phyloP scores from a whole-genome alignment of 2,797 vertebrate genomes.

The Acanthurus leucopareius region DNA sequence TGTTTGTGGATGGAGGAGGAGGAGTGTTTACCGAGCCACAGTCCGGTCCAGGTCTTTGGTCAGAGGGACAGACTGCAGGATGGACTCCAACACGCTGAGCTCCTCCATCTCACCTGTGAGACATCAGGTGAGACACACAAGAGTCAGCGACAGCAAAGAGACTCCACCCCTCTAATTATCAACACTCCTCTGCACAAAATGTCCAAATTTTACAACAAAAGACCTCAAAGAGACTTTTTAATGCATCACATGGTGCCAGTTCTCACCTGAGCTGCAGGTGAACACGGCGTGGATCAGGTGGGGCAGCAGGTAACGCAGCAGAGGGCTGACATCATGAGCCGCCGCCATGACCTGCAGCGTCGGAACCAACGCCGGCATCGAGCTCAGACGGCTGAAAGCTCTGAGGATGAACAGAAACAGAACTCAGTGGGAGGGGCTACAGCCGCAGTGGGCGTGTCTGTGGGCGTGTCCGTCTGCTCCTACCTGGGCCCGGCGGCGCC shows the following conservation, averaged over 20 bases:
- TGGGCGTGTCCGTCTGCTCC: slow-evolving; percentile 43
- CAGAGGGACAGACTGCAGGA: slow-evolving; percentile 88
- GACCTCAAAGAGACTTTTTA: neutral
- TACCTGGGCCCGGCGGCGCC: slow-evolving; percentile 89
- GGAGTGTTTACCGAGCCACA: slow-evolving; percentile 85
- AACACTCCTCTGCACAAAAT: neutral
- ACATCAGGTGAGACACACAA: neutral
- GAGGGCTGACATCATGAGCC: slow-evolving; percentile 87
- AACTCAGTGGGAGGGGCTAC: no score
- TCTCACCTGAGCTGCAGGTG: slow-evolving; percentile 59
- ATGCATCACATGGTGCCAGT: no score
- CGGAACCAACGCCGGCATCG: slow-evolving; percentile 81
- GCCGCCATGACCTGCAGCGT: slow-evolving; percentile 87
- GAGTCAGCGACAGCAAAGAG: neutral
- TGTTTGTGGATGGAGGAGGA: neutral
- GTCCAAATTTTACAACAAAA: neutral
- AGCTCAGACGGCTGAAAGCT: slow-evolving; percentile 84
- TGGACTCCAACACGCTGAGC: slow-evolving; percentile 82
- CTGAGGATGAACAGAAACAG: slow-evolving; percentile 74
- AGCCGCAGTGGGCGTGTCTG: no score
- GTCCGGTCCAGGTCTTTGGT: slow-evolving; percentile 85
- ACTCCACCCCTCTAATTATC: neutral
- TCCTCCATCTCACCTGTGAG: slow-evolving; percentile 66
- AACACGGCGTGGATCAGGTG: slow-evolving; percentile 82
- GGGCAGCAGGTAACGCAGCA: slow-evolving; percentile 91